Evolutionary conservation across 1,140 invertebrate genomes (phyloP), one percentile per base, ranked within the genome.

Genomic region (Temnothorax curvispinosus): DNA sequence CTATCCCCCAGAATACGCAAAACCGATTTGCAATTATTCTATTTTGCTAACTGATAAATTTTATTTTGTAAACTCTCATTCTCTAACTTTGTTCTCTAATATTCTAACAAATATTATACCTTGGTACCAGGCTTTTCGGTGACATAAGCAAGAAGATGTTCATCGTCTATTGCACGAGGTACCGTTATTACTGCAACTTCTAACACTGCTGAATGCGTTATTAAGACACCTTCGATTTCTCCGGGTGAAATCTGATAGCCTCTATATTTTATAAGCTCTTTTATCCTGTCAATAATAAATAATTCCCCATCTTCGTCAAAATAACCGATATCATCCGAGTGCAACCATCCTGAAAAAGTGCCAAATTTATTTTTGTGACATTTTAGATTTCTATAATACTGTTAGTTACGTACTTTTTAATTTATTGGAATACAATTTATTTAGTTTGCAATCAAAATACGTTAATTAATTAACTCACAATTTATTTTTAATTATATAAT

Each of bases 221-320:
- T 88, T 44, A 97, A 92, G 3, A 96, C 11, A 77, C 93, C 93
- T 92, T 97, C 97, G n/a, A 97, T 93, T 91, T 97, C 96, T 0
- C 95, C 94, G 1, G 97, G 97, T 0, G 96, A 91, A 3, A 96
- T 95, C 88, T 96, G 96, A 67, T 95, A 89, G 50, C 95, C 96
- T 93, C 96, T 96, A 41, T 96, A 96, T 88, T 97, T 97, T 62
- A 97, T 96, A 11, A 97, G 88, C 85, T 97, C 96, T 81, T 97
- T 97, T 9, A 96, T 52, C 75, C 96, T 93, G 60, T 97, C 96
- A 0, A 96, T 89, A 65, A 97, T 92, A 38, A 93, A 96, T 35
- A 96, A 86, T 38, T 94, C 95, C 4, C 94, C 96, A 0, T 95
- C 87, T 2, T 95, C 90, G 50, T 96, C 95, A 76, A 95, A 93